Evolutionary conservation across 2,113 vertebrate genomes (phyloP), one percentile per base, ranked within the genome.

Genomic region (Geococcyx californianus): DNA sequence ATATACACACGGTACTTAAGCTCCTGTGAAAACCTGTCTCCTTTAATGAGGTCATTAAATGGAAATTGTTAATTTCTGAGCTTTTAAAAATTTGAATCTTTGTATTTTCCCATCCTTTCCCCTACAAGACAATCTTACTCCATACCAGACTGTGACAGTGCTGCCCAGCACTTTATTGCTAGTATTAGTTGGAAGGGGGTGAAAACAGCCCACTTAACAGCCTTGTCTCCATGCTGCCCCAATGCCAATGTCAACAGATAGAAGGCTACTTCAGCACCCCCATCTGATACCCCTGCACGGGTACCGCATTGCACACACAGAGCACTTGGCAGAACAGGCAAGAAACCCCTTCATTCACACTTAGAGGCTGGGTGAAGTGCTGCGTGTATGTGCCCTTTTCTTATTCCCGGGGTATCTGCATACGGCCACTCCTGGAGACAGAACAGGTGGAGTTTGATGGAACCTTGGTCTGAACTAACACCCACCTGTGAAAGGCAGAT

Each of bases 21-120:
- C 42, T 73, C 63, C 72, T 83, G 44, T 89, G 93, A 89, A 92
- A 96, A 94, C 77, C 54, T 60, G 74, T 42, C 45, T 93, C n/a
- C 49, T 68, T 62, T 74, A 93, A 73, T 33, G 28, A 91, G 58
- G 58, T 7, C 20, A 16, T 81, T 66, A 92, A 92, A 62, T 8
- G 38, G 69, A 69, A 91, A 16, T 70, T 42, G 33, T 64, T 83
- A 73, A 68, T 18, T 74, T 70, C 55, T 66, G 63, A 83, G 88
- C 55, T 69, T 52, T 54, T 2, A 73, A 55, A 84, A 73, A 36
- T 13, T 8, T 52, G 21, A 54, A 63, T 38, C 33, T 56, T 26
- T 26, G 3, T 51, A 25, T 72, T 87, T 78, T 87, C 56, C 55
- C 47, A n/a, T 16, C n/a, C 13, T 56, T 87, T 69, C 25, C 89